Base-by-base conservation (phyloP, 2,888 invertebrate species). In the Cryptocephalus primarius region DNA sequence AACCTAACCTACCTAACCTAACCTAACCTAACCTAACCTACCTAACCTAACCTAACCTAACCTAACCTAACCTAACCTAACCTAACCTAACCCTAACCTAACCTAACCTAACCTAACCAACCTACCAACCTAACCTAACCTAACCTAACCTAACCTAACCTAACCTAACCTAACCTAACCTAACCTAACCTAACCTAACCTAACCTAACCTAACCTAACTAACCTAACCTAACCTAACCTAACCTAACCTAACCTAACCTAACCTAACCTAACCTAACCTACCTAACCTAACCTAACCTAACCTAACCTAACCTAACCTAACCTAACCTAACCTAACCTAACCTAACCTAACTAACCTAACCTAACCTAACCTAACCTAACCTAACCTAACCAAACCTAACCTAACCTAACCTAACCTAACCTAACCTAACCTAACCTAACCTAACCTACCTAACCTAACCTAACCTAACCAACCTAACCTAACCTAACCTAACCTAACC, bases 401-500 rank as follows among this genome's bases (percentile, higher is more conserved):
- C 43, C 43, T 43, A 45, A 45, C 45, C 45, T 40, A 45, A 45
- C 45, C 45, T 45, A 45, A 45, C 45, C 45, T 45, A 45, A 45
- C 45, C 45, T 45, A 45, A 45, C 45, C 40, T 40, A 45, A 45
- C 45, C 45, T 45, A 45, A 45, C 45, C 45, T 40, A 45, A 45
- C 45, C 45, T 45, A 45, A 45, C 45, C 45, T 45, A 45, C 45
- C 45, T 45, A 45, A 50, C 50, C 50, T 50, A 49, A 50, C 50
- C 50, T 50, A 50, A 45, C 50, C 50, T 50, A 49, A 50, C 50
- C 50, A 49, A 50, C 48, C 50, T 50, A 49, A 50, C 50, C 50
- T 50, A 49, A 50, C 50, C 50, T 50, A 45, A 50, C 49, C 50
- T 50, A 45, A 50, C 49, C 50, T 50, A 49, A 50, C 50, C 50